These are phyloP conservation scores for Macrotis lagotis DNA, from an alignment of 2,113 vertebrate genomes.

Conservation along the genomic window DNA sequence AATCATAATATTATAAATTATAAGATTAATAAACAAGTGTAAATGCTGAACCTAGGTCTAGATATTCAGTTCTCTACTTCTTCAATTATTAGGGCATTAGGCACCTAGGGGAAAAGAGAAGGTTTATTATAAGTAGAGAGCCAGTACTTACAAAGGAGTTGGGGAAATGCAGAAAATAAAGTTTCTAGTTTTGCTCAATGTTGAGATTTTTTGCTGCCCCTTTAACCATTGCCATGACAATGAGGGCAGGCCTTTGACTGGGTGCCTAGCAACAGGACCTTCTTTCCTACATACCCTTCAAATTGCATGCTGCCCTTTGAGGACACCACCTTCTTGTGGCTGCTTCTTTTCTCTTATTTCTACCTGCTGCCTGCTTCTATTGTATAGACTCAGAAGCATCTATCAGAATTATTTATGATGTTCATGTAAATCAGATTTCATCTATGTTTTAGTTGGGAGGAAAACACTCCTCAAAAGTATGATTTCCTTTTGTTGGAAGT, in stretches of 20 bases:
- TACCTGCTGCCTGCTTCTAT: not conserved
- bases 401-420: not conserved
- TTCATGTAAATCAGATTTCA: not conserved
- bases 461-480: not conserved
- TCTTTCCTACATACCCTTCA: not conserved
- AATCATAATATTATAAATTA: too few species aligned
- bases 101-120: not conserved
- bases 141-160: not conserved
- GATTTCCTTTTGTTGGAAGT: not conserved
- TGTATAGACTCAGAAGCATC: not conserved
- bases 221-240: not conserved
- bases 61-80: not conserved
- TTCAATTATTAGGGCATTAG: not conserved
- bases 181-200: not conserved
- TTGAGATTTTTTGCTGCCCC: not conserved
- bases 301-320: not conserved
- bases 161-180: not conserved
- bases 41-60: not conserved
- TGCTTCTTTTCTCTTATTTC: not conserved
- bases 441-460: not conserved
- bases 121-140: not conserved
- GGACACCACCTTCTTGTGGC: not conserved
- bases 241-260: not conserved
- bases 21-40: not conserved
- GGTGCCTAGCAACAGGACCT: not conserved